Evolutionary conservation across 2,888 invertebrate species (phyloP).

Genomic region (Cephonodes hylas): DNA sequence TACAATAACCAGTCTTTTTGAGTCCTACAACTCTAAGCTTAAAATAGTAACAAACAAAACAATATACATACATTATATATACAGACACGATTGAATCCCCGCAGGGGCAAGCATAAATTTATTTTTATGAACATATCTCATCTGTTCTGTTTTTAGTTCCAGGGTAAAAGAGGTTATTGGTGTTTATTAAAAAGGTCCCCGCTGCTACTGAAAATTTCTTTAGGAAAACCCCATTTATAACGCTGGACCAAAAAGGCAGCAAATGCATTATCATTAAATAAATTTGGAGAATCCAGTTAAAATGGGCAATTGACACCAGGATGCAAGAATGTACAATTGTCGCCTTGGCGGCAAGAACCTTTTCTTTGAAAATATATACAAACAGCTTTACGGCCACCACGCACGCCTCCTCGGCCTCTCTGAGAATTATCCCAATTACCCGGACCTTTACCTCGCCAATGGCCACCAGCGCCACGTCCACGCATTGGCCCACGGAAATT

Average conservation of each 20-base stretch:
- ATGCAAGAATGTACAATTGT: conserved; percentile 91
- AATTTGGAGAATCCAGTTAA: conserved; percentile 32
- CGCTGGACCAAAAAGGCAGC: too few relatives aligned
- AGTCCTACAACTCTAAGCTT: conserved; percentile 32
- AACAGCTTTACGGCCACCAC: conserved; percentile 79
- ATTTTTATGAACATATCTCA: too few relatives aligned
- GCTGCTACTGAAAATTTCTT: too few relatives aligned
- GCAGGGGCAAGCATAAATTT: too few relatives aligned
- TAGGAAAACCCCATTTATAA: too few relatives aligned
- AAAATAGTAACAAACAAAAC: conserved; percentile 21
- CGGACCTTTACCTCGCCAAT: conserved; percentile 74
- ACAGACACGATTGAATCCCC: too few relatives aligned
- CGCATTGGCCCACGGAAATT: conserved; percentile 80
- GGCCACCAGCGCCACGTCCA: conserved; percentile 73
- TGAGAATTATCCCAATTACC: conserved; percentile 73
- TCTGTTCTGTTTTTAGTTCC: too few relatives aligned
- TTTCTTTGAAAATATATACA: conserved; percentile 90
- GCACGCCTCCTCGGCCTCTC: conserved; percentile 73
- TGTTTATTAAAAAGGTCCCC: too few relatives aligned
- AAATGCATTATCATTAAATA: too few relatives aligned
- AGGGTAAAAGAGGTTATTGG: too few relatives aligned
- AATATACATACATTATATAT: conserved; percentile 12
- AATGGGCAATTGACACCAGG: conserved; percentile 84
- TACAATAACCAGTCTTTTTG: conserved; percentile 55
- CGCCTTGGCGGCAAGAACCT: conserved; percentile 91